Evolutionary conservation across 35 echinoderm and acorn worm genomes (phyloP).

Genomic region (Heliocidaris erythrogramma): DNA sequence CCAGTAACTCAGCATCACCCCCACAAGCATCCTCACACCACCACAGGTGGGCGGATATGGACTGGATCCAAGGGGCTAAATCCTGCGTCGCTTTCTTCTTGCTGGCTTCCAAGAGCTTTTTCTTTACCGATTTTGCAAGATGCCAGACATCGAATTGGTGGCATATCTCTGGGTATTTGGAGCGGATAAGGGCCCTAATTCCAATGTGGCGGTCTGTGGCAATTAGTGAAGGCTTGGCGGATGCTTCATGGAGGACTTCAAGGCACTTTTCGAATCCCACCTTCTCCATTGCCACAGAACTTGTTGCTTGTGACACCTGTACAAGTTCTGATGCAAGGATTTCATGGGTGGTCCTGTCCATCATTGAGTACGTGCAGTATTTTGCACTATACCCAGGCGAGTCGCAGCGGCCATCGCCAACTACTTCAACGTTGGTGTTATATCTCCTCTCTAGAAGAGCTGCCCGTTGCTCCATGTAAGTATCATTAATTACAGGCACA

Average conservation of each 20-base stretch:
- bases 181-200: neutral
- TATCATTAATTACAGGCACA: neutral
- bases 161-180: neutral
- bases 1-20: neutral
- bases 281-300: slow-evolving; percentile 62
- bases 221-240: neutral
- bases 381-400: slow-evolving; percentile 66
- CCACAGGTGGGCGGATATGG: slow-evolving; percentile 54
- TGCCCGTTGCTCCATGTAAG: neutral
- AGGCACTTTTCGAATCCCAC: slow-evolving; percentile 37
- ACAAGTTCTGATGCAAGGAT: slow-evolving; percentile 46
- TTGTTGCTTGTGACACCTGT: slow-evolving; percentile 39
- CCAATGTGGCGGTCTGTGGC: slow-evolving; percentile 42
- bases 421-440: neutral
- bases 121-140: neutral
- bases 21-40: slow-evolving; percentile 46
- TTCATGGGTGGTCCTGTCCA: slow-evolving; percentile 23
- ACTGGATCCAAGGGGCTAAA: neutral
- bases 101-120: neutral
- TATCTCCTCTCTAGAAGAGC: neutral
- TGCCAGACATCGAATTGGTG: neutral
- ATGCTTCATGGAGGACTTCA: neutral
- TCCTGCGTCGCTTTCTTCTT: neutral
- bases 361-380: slow-evolving; percentile 50
- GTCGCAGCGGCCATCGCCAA: slow-evolving; percentile 26